Percentiles rank a stretch among this genome's conserved stretches.
Evolutionary conservation across 2,888 invertebrate species (phyloP).

Genomic region (Alloplasta piceator): DNA sequence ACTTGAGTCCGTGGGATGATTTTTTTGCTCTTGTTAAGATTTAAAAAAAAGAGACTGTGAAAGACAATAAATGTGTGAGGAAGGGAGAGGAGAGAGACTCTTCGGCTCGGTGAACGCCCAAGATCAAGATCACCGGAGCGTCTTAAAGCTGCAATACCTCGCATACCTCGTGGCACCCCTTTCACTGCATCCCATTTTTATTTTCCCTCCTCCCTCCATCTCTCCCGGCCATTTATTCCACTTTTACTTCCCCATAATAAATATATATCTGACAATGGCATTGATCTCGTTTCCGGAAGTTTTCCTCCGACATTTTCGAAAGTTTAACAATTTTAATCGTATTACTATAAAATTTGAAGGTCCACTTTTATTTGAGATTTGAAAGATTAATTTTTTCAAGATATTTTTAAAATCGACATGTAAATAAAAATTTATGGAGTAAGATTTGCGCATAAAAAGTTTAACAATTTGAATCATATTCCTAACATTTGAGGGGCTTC

Average conservation of each 20-base stretch:
- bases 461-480: no score
- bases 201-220: background rate
- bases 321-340: background rate
- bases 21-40: background rate
- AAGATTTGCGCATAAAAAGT: no score
- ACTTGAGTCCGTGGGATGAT: background rate
- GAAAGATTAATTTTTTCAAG: no score
- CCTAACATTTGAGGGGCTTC: no score
- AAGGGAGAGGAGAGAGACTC: conserved; percentile 62
- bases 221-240: background rate
- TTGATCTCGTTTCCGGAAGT: background rate
- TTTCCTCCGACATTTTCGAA: background rate
- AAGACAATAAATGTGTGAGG: background rate
- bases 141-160: conserved; percentile 3
- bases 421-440: no score
- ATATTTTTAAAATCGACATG: no score
- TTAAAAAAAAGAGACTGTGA: background rate
- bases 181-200: conserved; percentile 30
- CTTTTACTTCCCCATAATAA: background rate
- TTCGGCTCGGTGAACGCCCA: conserved; percentile 70
- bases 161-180: conserved; percentile 26
- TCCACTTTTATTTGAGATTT: no score
- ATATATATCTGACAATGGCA: background rate
- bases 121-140: conserved; percentile 75
- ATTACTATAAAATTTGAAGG: no score